Conservation (phyloP, 1,140 invertebrate species). For the Triops cancriformis region DNA sequence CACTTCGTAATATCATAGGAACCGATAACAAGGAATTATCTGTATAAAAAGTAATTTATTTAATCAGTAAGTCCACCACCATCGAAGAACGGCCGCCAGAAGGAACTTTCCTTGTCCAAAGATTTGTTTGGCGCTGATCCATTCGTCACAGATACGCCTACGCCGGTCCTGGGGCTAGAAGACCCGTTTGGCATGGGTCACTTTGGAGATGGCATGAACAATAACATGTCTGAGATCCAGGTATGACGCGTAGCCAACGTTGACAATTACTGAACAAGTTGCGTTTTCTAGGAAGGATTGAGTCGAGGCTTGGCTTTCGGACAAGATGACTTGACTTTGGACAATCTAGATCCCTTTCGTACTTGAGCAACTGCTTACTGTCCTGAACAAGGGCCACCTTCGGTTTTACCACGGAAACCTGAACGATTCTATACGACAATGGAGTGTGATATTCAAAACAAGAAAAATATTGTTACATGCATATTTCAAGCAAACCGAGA, state of each 20-base stretch:
- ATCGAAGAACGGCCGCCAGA: slow-evolving; percentile 36
- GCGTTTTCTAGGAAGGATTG: slow-evolving; percentile 62
- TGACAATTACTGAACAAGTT: neutral
- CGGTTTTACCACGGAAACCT: no score
- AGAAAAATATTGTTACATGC: neutral
- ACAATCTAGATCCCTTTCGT: slow-evolving; percentile 67
- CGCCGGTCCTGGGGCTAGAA: slow-evolving; percentile 15
- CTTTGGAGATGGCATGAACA: slow-evolving; percentile 42
- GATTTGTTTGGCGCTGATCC: slow-evolving; percentile 60
- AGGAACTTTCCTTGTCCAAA: slow-evolving; percentile 37
- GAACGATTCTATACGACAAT: neutral
- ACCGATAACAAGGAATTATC: neutral
- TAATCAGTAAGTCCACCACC: slow-evolving; percentile 64
- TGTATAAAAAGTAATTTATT: slow-evolving; percentile 22
- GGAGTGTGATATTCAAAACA: neutral
- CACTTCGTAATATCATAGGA: slow-evolving; percentile 8
- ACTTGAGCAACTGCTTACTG: slow-evolving; percentile 28
- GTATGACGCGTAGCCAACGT: neutral
- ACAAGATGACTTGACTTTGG: slow-evolving; percentile 75
- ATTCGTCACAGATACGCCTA: slow-evolving; percentile 47
- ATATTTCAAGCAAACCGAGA: neutral
- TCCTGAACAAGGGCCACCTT: neutral
- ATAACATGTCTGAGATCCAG: slow-evolving; percentile 24
- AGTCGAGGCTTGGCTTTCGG: slow-evolving; percentile 66
- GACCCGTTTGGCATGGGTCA: slow-evolving; percentile 73